Percentiles rank a stretch among this genome's conserved stretches.
Evolutionary conservation across 2,888 invertebrate species (phyloP).

Genomic region (Torymus tubicola): DNA sequence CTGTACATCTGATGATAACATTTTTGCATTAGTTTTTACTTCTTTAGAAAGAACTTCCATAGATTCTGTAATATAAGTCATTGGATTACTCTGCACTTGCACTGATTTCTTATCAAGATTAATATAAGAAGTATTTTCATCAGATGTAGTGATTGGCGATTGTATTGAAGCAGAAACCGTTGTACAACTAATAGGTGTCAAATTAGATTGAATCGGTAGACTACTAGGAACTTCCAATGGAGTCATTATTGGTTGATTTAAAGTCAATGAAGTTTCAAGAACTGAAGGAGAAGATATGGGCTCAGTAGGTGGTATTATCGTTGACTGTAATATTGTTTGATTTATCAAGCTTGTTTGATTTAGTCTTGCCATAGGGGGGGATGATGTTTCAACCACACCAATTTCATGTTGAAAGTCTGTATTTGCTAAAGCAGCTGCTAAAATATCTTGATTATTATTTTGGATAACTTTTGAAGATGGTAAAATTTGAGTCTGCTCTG

Average conservation of each 20-base stretch:
- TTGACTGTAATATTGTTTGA: conserved; percentile 77
- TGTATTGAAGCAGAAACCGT: conserved; percentile 84
- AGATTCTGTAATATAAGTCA: conserved; percentile 72
- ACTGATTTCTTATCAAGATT: conserved; percentile 64
- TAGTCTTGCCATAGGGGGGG: conserved; percentile 74
- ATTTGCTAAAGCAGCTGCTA: conserved; percentile 86
- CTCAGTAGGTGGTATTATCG: conserved; percentile 79
- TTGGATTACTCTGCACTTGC: conserved; percentile 69
- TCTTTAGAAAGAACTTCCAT: conserved; percentile 61
- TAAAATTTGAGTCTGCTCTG: conserved; percentile 75
- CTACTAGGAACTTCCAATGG: conserved; percentile 84
- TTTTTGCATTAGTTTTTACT: conserved; percentile 52
- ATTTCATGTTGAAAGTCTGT: conserved; percentile 83
- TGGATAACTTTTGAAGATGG: conserved; percentile 64
- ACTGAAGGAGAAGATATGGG: conserved; percentile 81
- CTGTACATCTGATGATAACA: conserved; percentile 65
- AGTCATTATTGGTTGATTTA: conserved; percentile 90
- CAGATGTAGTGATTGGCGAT: conserved; percentile 86
- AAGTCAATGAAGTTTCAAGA: conserved; percentile 85
- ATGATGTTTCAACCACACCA: conserved; percentile 73
- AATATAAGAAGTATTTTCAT: conserved; percentile 81
- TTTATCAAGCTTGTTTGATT: conserved; percentile 81
- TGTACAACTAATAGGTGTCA: conserved; percentile 72
- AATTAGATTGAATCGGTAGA: conserved; percentile 74
- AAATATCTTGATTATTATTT: conserved; percentile 81